Evolutionary conservation across 2,888 invertebrate genomes (phyloP).

Genomic region (Blomia tropicalis): DNA sequence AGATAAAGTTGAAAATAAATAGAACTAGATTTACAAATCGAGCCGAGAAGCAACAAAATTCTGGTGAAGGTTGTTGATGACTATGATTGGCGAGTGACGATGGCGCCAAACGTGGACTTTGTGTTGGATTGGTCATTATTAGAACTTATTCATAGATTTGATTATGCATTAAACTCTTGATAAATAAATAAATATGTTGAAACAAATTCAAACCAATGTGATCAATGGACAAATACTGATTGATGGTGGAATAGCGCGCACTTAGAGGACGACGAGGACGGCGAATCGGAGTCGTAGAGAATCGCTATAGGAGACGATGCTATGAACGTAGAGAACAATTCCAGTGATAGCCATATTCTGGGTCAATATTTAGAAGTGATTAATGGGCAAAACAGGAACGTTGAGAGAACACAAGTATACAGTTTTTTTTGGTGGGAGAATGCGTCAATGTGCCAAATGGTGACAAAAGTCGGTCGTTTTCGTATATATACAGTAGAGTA

Average conservation of each 20-base stretch:
- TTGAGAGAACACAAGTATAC: too few relatives aligned
- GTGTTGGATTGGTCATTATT: neutral
- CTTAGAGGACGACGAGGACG: neutral
- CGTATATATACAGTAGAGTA: too few relatives aligned
- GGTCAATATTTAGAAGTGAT: conserved; percentile 2
- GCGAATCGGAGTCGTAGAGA: neutral
- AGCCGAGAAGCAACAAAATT: conserved; percentile 23
- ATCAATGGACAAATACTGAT: neutral
- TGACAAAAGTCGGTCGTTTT: conserved; percentile 8
- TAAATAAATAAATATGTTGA: neutral
- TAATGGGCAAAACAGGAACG: neutral
- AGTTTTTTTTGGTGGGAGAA: too few relatives aligned
- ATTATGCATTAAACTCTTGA: neutral
- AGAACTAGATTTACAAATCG: conserved; percentile 19
- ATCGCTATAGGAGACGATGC: neutral
- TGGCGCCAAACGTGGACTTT: conserved; percentile 1
- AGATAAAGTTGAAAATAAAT: conserved; percentile 23
- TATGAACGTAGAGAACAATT: neutral
- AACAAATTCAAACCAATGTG: neutral
- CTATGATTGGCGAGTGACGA: conserved; percentile 10
- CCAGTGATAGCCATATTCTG: neutral
- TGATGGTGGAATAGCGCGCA: neutral
- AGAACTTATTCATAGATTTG: neutral
- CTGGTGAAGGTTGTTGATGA: neutral
- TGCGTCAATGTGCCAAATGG: neutral